Evolutionary conservation across 2,888 invertebrate genomes (phyloP).

Genomic region (Germaria angustata): DNA sequence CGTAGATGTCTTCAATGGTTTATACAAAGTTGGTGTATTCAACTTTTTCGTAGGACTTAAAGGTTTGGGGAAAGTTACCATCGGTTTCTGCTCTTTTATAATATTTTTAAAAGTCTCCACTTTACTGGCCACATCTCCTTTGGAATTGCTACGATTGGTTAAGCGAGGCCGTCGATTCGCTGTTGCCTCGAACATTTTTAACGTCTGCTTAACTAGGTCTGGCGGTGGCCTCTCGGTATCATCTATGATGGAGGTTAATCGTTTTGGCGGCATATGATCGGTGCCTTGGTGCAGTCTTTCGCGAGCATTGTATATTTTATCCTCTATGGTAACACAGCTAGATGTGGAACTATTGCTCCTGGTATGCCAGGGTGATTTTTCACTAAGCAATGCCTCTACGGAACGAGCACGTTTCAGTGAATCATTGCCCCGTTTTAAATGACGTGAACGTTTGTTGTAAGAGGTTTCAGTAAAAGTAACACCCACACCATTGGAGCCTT

Average conservation of each 20-base stretch:
- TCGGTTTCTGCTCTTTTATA: constrained; percentile 82
- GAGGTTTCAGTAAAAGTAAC: constrained; percentile 57
- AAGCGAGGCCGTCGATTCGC: constrained; percentile 82
- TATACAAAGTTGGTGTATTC: constrained; percentile 38
- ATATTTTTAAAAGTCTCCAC: constrained; percentile 84
- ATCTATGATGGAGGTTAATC: constrained; percentile 84
- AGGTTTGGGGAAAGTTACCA: constrained; percentile 81
- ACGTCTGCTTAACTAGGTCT: constrained; percentile 92
- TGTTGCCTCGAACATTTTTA: constrained; percentile 89
- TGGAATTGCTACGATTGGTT: constrained; percentile 78
- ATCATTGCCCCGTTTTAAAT: constrained; percentile 82
- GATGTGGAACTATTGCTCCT: constrained; percentile 1
- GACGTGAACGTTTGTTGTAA: constrained; percentile 74
- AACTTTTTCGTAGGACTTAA: constrained; percentile 73
- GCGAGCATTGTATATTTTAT: constrained; percentile 79
- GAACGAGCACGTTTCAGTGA: constrained; percentile 91
- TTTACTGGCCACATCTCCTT: constrained; percentile 83
- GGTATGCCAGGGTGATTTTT: constrained; percentile 80
- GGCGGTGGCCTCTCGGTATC: constrained; percentile 92
- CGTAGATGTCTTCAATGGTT: constrained; percentile 60
- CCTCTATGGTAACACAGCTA: constrained; percentile 77
- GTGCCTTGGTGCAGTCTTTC: constrained; percentile 80
- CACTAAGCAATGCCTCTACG: constrained; percentile 89
- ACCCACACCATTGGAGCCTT: constrained; percentile 62
- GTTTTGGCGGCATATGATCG: constrained; percentile 81